A percentile compares a stretch with the other conserved stretches of the same genome.
These are phyloP conservation scores for Drosophila dunni DNA, from an alignment of 1,140 invertebrate species.

Conservation along the genomic window DNA sequence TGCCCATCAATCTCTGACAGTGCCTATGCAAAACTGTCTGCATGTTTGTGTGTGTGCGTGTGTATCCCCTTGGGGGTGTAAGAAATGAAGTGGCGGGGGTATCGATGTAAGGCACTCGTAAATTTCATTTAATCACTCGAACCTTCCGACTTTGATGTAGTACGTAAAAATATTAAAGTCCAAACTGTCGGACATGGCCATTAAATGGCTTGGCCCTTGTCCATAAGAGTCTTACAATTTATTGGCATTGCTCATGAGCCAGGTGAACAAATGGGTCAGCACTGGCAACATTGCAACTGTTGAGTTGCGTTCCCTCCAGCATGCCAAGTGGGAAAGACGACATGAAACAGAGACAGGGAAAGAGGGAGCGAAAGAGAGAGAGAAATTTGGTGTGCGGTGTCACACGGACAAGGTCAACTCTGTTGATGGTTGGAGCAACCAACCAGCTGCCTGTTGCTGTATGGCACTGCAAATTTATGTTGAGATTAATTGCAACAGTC, in stretches of 20 bases:
- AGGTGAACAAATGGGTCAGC: constrained; percentile 62
- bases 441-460: constrained; percentile 34
- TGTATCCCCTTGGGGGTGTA: not conserved
- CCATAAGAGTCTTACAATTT: constrained; percentile 48
- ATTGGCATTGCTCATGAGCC: constrained; percentile 54
- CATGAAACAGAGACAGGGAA: not conserved
- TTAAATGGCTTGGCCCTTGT: constrained; percentile 51
- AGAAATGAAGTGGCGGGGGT: not conserved
- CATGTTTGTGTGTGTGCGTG: constrained; percentile 1
- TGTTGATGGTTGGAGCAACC: constrained; percentile 2
- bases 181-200: constrained; percentile 62
- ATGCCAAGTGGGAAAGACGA: not conserved
- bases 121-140: constrained; percentile 79
- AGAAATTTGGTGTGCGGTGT: too few relatives aligned
- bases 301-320: not conserved
- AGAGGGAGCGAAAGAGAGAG: not conserved
- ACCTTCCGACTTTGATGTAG: constrained; percentile 71
- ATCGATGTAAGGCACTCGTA: constrained; percentile 54
- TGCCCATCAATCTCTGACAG: constrained; percentile 75
- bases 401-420: constrained; percentile 18
- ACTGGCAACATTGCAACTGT: constrained; percentile 24
- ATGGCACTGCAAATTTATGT: constrained; percentile 71
- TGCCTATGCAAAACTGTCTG: constrained; percentile 64
- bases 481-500: constrained; percentile 66
- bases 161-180: constrained; percentile 67